A percentile compares a stretch with the other conserved stretches of the same genome.
phyloP scores from a whole-genome alignment of 2,113 vertebrate species.

The Rhinopomastus cyanomelas region DNA sequence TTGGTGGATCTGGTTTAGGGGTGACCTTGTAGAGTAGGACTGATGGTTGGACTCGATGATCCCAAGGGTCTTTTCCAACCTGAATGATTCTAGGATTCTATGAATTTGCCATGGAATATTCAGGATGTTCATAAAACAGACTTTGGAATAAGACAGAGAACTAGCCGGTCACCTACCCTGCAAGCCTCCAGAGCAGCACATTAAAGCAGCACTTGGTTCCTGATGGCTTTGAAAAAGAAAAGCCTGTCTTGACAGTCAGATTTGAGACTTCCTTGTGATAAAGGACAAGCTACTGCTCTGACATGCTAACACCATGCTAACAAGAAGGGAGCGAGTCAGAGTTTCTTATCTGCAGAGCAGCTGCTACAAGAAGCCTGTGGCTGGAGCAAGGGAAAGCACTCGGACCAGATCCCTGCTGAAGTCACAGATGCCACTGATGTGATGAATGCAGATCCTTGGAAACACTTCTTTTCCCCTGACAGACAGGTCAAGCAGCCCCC shows the following conservation, averaged over 20 bases:
- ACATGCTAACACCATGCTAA: background rate
- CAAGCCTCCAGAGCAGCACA: background rate
- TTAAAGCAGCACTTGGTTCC: background rate
- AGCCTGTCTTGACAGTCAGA: background rate
- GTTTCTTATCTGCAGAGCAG: background rate
- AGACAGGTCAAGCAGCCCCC: background rate
- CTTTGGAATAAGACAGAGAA: background rate
- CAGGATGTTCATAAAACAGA: background rate
- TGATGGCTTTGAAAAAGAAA: background rate
- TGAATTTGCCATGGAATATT: background rate
- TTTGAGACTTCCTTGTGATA: background rate
- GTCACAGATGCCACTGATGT: background rate
- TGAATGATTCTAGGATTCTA: too few species aligned
- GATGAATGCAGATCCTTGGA: background rate
- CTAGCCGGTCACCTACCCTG: background rate
- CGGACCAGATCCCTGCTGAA: background rate
- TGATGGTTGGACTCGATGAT: too few species aligned
- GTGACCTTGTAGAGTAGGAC: too few species aligned
- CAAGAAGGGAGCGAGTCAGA: background rate
- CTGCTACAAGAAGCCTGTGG: background rate
- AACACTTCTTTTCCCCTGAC: background rate
- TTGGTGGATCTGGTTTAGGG: too few species aligned
- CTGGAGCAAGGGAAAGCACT: background rate
- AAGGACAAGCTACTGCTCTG: background rate
- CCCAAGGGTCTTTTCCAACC: too few species aligned